phyloP scores from a whole-genome alignment of 2,113 vertebrate species.

The Percopsis transmontana region DNA sequence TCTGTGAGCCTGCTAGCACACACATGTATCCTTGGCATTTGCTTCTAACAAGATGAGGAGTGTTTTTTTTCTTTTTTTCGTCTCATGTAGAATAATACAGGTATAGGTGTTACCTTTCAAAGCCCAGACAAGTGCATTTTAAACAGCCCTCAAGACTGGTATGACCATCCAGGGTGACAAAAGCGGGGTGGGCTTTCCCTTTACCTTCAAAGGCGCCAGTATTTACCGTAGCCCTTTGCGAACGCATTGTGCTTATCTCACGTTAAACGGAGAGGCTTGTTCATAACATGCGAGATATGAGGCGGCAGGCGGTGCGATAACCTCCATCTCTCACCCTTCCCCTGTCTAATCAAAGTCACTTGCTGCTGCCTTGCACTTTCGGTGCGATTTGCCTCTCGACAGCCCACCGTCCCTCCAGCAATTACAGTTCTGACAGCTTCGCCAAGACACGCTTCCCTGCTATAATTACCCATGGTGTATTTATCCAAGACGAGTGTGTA shows the following conservation, averaged over 20 bases:
- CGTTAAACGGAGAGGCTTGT: slow-evolving; percentile 65
- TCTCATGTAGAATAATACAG: slow-evolving; percentile 64
- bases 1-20: slow-evolving; percentile 58
- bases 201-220: slow-evolving; percentile 25
- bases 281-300: slow-evolving; percentile 64
- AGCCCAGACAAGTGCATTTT: slow-evolving; percentile 49
- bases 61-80: slow-evolving; percentile 31
- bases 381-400: slow-evolving; percentile 72
- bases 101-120: slow-evolving; percentile 55
- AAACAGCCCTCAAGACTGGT: slow-evolving; percentile 37
- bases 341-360: slow-evolving; percentile 77
- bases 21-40: slow-evolving; percentile 57
- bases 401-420: slow-evolving; percentile 77
- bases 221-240: slow-evolving; percentile 53
- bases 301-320: slow-evolving; percentile 59
- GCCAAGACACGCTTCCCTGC: slow-evolving; percentile 69
- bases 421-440: slow-evolving; percentile 79
- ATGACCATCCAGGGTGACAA: slow-evolving; percentile 17
- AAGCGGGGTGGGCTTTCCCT: not conserved
- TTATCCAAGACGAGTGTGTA: slow-evolving; percentile 64
- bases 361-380: slow-evolving; percentile 58
- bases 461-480: slow-evolving; percentile 78
- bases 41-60: slow-evolving; percentile 56
- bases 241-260: slow-evolving; percentile 56
- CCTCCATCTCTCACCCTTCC: slow-evolving; percentile 61